A percentile compares a stretch with the other conserved stretches of the same genome.
Evolutionary conservation across 2,888 invertebrate genomes (phyloP).

Genomic region (Dasysyrphus albostriatus): DNA sequence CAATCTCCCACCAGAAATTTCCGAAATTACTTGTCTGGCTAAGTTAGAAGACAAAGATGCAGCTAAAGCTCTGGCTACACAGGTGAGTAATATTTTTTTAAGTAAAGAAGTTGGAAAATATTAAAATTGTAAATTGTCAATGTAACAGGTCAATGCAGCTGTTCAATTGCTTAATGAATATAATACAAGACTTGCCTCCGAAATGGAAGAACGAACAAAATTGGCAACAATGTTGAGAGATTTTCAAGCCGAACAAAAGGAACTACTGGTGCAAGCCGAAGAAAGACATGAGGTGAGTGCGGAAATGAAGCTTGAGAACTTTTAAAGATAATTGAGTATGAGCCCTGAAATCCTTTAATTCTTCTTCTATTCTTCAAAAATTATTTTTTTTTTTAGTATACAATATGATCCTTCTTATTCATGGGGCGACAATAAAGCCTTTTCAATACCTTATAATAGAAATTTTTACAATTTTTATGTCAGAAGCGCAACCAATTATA

Average conservation of each 20-base stretch:
- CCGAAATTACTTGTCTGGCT: conserved; percentile 93
- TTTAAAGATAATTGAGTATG: too few species aligned
- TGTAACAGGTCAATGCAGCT: conserved; percentile 89
- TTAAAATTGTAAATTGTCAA: background rate
- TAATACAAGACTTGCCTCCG: conserved; percentile 92
- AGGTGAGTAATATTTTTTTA: conserved; percentile 85
- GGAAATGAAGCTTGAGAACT: background rate
- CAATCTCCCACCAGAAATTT: conserved; percentile 96
- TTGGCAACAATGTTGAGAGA: conserved; percentile 94
- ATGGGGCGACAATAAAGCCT: too few species aligned
- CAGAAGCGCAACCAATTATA: too few species aligned
- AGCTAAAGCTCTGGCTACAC: conserved; percentile 90
- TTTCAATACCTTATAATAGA: too few species aligned
- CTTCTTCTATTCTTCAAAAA: too few species aligned
- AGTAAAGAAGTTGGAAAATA: background rate
- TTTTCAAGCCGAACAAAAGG: conserved; percentile 94
- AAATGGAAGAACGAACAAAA: conserved; percentile 95
- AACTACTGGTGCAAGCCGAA: conserved; percentile 93
- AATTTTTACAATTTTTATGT: too few species aligned
- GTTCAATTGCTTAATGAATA: conserved; percentile 94
- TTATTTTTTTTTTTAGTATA: background rate
- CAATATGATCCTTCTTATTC: background rate
- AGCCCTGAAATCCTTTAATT: too few species aligned
- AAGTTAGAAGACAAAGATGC: conserved; percentile 94
- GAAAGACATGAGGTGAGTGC: conserved; percentile 90